phyloP scores from a whole-genome alignment of 2,888 invertebrate genomes.

The Panorpa germanica region DNA sequence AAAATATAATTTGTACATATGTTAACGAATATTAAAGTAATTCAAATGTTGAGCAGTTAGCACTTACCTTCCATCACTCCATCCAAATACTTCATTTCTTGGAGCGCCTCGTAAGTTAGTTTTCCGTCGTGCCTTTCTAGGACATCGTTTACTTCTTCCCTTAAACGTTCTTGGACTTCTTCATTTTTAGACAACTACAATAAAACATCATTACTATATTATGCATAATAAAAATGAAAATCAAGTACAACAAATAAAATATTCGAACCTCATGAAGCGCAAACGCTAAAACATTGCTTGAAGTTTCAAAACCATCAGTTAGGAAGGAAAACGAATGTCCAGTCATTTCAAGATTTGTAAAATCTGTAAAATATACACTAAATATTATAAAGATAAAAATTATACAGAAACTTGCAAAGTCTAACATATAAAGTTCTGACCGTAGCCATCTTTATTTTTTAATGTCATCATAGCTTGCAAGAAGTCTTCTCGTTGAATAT shows the following conservation, averaged over 20 bases:
- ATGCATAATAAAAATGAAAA: background rate
- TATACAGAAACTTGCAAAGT: too few relatives aligned
- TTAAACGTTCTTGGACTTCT: conserved; percentile 26
- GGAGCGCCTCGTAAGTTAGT: conserved; percentile 31
- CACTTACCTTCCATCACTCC: too few relatives aligned
- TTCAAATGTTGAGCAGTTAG: too few relatives aligned
- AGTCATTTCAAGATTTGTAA: conserved; percentile 27
- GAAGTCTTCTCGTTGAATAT: conserved; percentile 28
- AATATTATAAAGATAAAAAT: too few relatives aligned
- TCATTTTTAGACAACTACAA: conserved; percentile 27
- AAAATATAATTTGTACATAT: too few relatives aligned
- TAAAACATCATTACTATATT: background rate
- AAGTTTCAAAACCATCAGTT: conserved; percentile 39
- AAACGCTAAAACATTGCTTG: conserved; percentile 32
- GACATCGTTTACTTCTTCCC: conserved; percentile 26
- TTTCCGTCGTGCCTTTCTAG: conserved; percentile 24
- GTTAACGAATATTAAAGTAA: too few relatives aligned
- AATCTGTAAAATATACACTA: conserved; percentile 12
- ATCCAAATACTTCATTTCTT: conserved; percentile 34
- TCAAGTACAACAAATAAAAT: too few relatives aligned
- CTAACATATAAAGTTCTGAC: background rate
- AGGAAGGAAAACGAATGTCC: conserved; percentile 37
- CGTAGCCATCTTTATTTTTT: conserved; percentile 18
- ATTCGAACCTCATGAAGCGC: conserved; percentile 27
- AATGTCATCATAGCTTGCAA: conserved; percentile 31